Evolutionary conservation across 1,140 invertebrate species (phyloP), one percentile per base, ranked within the genome.

Genomic region (Musca vetustissima): DNA sequence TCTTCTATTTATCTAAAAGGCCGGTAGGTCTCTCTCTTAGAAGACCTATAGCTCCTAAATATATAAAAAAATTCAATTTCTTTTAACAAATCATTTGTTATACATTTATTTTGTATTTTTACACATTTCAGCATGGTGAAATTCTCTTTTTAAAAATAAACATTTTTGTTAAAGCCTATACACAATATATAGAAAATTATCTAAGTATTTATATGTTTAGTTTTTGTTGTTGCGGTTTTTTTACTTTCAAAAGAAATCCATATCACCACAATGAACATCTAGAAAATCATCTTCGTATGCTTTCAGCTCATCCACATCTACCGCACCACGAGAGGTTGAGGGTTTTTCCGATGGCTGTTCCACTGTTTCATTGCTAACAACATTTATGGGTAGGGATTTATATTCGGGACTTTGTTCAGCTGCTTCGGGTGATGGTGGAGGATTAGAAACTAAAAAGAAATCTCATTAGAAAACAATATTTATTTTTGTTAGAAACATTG

Each of bases 341-440:
- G 72, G 75, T 28, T 72, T 76, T 67, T 79, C 76, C 15, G 72
- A 70, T 74, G 72, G 75, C n/a, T n/a, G n/a, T 22, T 74, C 73
- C 68, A 43, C 66, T 17, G 19, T 65, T 15, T 69, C 72, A n/a
- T 75, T 52, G 52, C 64, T 71, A 36, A 83, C 82, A 69, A 85
- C 83, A 71, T 87, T 83, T 71, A 85, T 86, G 70, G 84, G 83
- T 72, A 86, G 85, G 14, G 83, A 82, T 70, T 85, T 83, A 13
- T 85, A 85, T 73, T 91, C 89, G 67, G 89, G 88, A 66, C 89
- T 88, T 76, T 89, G 87, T 74, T 91, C 90, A 22, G 89, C 88
- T 0, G 90, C 92, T 43, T 89, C 91, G 4, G 91, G 91, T 36
- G 90, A 92, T 13, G 91, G 91, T 14, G 91, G 91, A 22, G 91